These are phyloP conservation scores for Halcyon malimbica DNA, from an alignment of 2,113 vertebrate genomes.

Conservation along the genomic window DNA sequence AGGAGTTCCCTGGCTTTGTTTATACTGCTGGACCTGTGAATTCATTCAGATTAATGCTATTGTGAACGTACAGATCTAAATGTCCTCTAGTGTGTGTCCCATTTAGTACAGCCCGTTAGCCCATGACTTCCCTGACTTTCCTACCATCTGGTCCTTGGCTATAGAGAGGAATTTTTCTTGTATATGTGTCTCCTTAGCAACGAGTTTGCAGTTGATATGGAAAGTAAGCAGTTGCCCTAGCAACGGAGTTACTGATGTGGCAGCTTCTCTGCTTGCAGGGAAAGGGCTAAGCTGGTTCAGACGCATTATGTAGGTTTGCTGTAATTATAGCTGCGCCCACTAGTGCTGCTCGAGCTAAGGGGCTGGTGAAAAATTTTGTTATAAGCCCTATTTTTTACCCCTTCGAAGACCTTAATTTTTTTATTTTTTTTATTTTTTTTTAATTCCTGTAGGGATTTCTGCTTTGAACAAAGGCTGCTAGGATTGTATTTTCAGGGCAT, in stretches of 20 bases:
- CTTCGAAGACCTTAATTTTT: background rate
- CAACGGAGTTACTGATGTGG: conserved; percentile 94
- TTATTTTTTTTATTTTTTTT: background rate
- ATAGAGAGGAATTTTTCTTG: conserved; percentile 90
- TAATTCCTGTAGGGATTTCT: background rate
- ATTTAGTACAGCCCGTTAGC: conserved; percentile 66
- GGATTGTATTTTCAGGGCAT: conserved; percentile 12
- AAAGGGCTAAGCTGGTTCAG: conserved; percentile 72
- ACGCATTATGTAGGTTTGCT: conserved; percentile 45
- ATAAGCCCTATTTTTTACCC: background rate
- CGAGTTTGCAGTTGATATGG: conserved; percentile 92
- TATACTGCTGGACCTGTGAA: conserved; percentile 34
- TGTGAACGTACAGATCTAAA: conserved; percentile 6
- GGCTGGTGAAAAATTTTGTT: background rate
- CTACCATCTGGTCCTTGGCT: conserved; percentile 92
- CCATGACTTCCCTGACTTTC: conserved; percentile 79
- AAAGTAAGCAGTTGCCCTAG: conserved; percentile 96
- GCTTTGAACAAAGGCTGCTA: conserved; percentile 39
- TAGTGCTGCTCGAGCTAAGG: conserved; percentile 17
- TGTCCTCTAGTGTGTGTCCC: conserved; percentile 46
- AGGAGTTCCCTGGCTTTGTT: conserved; percentile 51
- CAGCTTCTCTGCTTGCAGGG: conserved; percentile 73
- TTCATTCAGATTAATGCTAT: conserved; percentile 42
- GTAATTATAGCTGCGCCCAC: conserved; percentile 47
- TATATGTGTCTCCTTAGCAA: conserved; percentile 94